Base-by-base conservation (phyloP, 2,113 vertebrate genomes). In the Phycodurus eques region DNA sequence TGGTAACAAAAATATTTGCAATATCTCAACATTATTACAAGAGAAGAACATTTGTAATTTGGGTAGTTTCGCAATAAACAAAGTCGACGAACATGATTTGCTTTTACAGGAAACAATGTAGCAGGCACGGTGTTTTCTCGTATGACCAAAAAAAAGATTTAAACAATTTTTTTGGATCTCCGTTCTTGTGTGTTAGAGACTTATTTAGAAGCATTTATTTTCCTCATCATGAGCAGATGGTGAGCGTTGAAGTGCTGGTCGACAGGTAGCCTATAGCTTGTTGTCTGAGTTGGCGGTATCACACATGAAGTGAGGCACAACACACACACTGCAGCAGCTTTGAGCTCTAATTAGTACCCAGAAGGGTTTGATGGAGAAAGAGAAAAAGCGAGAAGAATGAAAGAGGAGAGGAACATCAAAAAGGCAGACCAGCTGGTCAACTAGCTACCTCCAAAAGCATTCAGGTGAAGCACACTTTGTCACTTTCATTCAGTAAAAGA, bases 271-370 rank as follows among this genome's bases (percentile, higher is more conserved):
- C 91, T 95, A 92, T 94, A 96, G 92, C 90, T 90, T 94, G 92
- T 94, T 94, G 94, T 95, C 92, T 94, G 92, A 92, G 94, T 92
- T 93, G 93, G 89, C 89, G 42, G 68, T 81, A 85, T 83, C 91
- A 94, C 94, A 95, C 92, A 93, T 91, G 90, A 92, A 75, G 68
- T 6, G 5, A 82, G 62, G 44, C 62, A 47, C 61, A 51, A 43
- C 31, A 43, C 90, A 88, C 90, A 94, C 92, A 92, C 92, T 93
- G 93, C 92, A 95, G 94, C 94, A 96, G 95, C 91, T 95, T 92
- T 94, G 94, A 95, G 93, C 88, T 92, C 93, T 96, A 96, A 96
- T 96, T 96, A 95, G 94, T 94, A 95, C 94, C 95, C 94, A 95
- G 93, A 96, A 96, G 94, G 92, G 93, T 95, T 93, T 92, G 89